These are phyloP conservation scores for Amazona guildingii DNA, from an alignment of 2,113 vertebrate genomes.

Conservation along the genomic window DNA sequence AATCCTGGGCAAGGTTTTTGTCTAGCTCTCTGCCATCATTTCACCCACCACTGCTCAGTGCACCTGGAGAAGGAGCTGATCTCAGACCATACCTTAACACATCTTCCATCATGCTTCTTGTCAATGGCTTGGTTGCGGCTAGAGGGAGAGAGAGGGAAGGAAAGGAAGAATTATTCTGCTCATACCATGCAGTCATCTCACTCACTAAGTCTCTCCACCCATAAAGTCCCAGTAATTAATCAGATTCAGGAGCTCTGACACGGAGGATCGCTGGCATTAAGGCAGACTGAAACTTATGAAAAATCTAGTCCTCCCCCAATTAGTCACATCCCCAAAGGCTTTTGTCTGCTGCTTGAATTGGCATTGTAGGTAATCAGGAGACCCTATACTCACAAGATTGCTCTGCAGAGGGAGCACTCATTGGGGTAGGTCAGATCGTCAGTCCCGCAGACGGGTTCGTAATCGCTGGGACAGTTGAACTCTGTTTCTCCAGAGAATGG, in stretches of 20 bases:
- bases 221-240: slow-evolving; percentile 18
- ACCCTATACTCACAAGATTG: neutral
- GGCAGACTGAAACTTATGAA: slow-evolving; percentile 1
- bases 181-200: neutral
- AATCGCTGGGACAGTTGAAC: neutral
- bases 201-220: neutral
- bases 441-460: neutral
- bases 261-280: neutral
- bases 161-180: neutral
- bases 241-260: slow-evolving; percentile 16
- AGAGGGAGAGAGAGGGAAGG: neutral
- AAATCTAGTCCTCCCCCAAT: neutral
- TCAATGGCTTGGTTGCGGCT: neutral
- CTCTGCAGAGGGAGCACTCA: slow-evolving; percentile 31
- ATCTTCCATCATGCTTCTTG: slow-evolving; percentile 53
- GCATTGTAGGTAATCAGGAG: neutral
- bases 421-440: slow-evolving; percentile 28
- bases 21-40: neutral
- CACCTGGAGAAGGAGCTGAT: neutral
- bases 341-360: neutral
- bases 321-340: slow-evolving; percentile 5
- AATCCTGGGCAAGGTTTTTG: neutral
- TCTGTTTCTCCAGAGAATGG: fast-evolving
- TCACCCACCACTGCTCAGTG: neutral
- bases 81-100: neutral